Evolutionary conservation across 2,113 vertebrate species (phyloP), one percentile per base, ranked within the genome.

Genomic region (Numenius arquata): DNA sequence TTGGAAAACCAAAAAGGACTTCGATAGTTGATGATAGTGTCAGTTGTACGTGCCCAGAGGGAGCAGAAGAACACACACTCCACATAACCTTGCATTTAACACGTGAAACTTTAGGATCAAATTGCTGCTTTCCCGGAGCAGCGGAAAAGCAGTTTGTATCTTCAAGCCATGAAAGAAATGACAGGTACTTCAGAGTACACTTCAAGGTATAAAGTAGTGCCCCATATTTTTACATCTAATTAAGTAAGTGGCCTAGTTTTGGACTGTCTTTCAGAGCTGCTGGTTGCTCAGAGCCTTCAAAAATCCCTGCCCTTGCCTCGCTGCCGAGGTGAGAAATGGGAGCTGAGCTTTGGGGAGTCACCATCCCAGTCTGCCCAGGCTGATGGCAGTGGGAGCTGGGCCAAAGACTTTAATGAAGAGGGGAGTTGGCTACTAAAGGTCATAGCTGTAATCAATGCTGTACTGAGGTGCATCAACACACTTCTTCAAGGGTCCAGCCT

Each of bases 321-420:
- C 19, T 77, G 47, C 48, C 62, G 15, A 4, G 5, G 15, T 32
- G 67, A 15, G 50, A 45, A 43, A 2, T 5, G 21, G 43, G 30
- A 73, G 34, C 23, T 41, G 72, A 7, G 11, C 43, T 43, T 43
- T 5, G n/a, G 38, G 79, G 45, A 6, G 20, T 36, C 22, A 2
- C 27, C 11, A 3, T 26, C 34, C 0, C 0, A 23, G 14, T 14
- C 58, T 47, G 62, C 32, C 43, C 5, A 3, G 34, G n/a, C 55
- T 36, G 66, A 29, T 29, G 52, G 40, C 50, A 32, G 1, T 13
- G 47, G 43, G 53, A 83, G 34, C 7, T 47, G 26, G n/a, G 47
- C 27, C 40, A 38, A 25, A 82, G 59, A 59, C 62, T 75, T 34
- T 50, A 34, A 21, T 14, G 36, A 55, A 40, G n/a, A 53, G 9